Evolutionary conservation across 2,888 invertebrate genomes (phyloP), one percentile per base, ranked within the genome.

Genomic region (Cataglyphis livida): DNA sequence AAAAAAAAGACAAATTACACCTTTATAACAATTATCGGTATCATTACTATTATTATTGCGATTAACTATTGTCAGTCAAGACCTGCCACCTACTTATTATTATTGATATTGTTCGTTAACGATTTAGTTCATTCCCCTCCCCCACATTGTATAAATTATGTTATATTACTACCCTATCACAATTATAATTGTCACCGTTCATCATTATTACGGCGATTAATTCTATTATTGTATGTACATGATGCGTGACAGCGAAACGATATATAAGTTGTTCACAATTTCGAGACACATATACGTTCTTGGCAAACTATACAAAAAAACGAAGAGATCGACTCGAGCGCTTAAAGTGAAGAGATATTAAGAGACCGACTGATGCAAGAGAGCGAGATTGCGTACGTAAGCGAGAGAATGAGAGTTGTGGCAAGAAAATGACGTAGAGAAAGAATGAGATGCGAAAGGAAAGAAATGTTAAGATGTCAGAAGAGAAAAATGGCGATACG

Each of bases 261-360:
- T 90, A 91, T 93, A 93, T 93, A 91, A 93, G 93, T 93, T 94
- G 93, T 94, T 93, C 93, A 93, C 94, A 93, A 92, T 93, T 94
- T 94, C 92, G 93, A 94, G 92, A 93, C 93, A 94, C 93, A 92
- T 92, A 93, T 92, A 92, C 92, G 92, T 93, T 93, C 91, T 91
- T 90, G 90, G 90, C 89, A 91, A 90, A 90, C 87, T 85, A 79
- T 87, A 90, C 87, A 89, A 86, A 84, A 88, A 82, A 68, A 89
- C 87, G 87, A 87, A 83, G 66, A 88, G 85, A 90, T 86, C 85
- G 87, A 87, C 85, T 88, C 76, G 88, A 85, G 82, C 89, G 85
- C 78, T 88, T 87, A 71, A 88, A 78, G 70, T 62, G 68, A 66
- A 83, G 65, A 84, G 82, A 81, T 70, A 38, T 59, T 78, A 41